Conservation (phyloP, 2,113 vertebrate species). For the Thunnus maccoyii region DNA sequence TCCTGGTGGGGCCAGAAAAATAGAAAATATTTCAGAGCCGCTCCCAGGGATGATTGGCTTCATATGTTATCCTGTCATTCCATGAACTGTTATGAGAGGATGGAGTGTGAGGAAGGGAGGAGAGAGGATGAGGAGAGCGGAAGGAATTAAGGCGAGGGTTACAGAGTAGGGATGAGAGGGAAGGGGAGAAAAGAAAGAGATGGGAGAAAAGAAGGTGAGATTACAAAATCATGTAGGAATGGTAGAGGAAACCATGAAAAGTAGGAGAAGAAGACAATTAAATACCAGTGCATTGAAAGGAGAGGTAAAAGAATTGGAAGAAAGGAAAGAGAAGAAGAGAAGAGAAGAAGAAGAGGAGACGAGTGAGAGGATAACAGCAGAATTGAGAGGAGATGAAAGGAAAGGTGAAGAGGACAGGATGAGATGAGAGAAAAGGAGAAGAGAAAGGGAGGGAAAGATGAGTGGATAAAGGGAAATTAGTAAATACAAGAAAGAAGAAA, state of each 20-base stretch:
- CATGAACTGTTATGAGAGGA: constrained; percentile 51
- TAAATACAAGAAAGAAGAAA: not conserved
- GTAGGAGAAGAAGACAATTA: not conserved
- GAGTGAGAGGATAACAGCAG: not conserved
- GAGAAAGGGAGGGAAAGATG: not conserved
- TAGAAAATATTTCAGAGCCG: constrained; percentile 56
- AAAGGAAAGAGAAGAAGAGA: not conserved
- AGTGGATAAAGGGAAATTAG: not conserved
- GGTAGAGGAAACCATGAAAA: not conserved
- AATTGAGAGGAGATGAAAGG: constrained; percentile 1
- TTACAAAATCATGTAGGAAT: not conserved
- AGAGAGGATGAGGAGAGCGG: constrained; percentile 9
- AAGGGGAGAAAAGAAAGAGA: not conserved
- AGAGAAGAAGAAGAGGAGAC: too few species aligned
- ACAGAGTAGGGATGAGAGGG: constrained; percentile 4
- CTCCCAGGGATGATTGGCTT: constrained; percentile 75
- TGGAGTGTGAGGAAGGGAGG: constrained; percentile 53
- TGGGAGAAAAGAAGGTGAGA: not conserved
- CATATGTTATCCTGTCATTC: constrained; percentile 74
- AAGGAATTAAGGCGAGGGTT: constrained; percentile 34
- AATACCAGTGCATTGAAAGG: not conserved
- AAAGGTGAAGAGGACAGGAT: not conserved
- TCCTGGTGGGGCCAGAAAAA: constrained; percentile 51
- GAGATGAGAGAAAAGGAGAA: not conserved
- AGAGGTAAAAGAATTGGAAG: not conserved